phyloP scores from a whole-genome alignment of 2,797 vertebrate genomes.

The Aulostomus chinensis region DNA sequence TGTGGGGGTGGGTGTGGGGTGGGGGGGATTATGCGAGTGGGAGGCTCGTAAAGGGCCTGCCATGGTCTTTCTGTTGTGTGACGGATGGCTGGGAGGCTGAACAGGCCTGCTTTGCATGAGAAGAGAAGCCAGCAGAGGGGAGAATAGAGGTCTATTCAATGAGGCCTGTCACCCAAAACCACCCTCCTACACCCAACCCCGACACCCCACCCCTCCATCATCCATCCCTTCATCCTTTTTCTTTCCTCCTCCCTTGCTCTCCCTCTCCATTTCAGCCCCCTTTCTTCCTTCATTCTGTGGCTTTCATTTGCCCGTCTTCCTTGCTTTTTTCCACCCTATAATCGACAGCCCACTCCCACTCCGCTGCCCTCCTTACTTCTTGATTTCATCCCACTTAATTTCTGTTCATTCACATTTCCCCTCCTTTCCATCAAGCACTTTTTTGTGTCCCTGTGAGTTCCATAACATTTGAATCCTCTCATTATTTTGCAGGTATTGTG shows the following conservation, averaged over 20 bases:
- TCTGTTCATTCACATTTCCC: slow-evolving; percentile 76
- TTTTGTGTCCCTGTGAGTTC: slow-evolving; percentile 44
- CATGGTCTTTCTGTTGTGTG: slow-evolving; percentile 85
- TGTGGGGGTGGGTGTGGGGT: slow-evolving; percentile 46
- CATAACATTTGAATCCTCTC: slow-evolving; percentile 59
- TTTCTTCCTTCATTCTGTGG: slow-evolving; percentile 59
- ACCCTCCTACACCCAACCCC: slow-evolving; percentile 57
- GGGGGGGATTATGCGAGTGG: slow-evolving; percentile 82
- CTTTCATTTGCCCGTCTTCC: slow-evolving; percentile 51
- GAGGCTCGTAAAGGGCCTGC: slow-evolving; percentile 85
- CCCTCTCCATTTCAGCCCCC: neutral
- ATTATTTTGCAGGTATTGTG: slow-evolving; percentile 51
- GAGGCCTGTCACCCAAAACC: slow-evolving; percentile 80
- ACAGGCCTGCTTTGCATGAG: slow-evolving; percentile 83
- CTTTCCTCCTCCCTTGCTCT: slow-evolving; percentile 45
- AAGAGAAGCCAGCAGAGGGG: slow-evolving; percentile 76
- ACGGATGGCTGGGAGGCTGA: slow-evolving; percentile 85
- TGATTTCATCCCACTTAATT: slow-evolving; percentile 81
- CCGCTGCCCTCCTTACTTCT: slow-evolving; percentile 54
- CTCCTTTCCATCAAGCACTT: slow-evolving; percentile 72
- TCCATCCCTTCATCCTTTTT: slow-evolving; percentile 71
- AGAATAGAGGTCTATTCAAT: slow-evolving; percentile 83
- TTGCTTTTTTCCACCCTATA: slow-evolving; percentile 52
- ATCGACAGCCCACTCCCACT: slow-evolving; percentile 41
- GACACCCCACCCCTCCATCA: slow-evolving; percentile 72